Conservation (phyloP, 2,797 vertebrate genomes). For the Centroberyx gerrardi region DNA sequence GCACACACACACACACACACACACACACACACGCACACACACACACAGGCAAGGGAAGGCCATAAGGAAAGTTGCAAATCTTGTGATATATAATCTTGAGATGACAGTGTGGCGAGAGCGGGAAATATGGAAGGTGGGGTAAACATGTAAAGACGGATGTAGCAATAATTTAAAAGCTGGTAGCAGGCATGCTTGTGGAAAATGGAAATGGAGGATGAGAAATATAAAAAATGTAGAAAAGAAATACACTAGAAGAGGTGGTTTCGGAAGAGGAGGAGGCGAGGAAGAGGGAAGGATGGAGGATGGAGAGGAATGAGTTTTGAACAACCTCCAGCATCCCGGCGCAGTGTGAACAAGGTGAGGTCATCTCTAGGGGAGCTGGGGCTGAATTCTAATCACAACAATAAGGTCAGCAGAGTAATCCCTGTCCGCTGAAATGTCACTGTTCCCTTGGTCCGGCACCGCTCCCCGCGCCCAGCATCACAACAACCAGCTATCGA, state of each 20-base stretch:
- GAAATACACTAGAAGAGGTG: constrained; percentile 11
- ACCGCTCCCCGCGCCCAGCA: constrained; percentile 63
- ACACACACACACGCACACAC: constrained; percentile 4
- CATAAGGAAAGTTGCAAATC: constrained; percentile 24
- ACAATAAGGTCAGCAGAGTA: constrained; percentile 83
- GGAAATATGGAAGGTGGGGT: constrained; percentile 12
- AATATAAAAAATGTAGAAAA: neutral
- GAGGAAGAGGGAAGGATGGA: neutral
- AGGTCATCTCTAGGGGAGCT: constrained; percentile 66
- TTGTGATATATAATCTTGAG: constrained; percentile 35
- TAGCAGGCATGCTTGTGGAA: constrained; percentile 2
- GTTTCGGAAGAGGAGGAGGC: constrained; percentile 17
- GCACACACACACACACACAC: constrained; percentile 11
- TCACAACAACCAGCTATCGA: constrained; percentile 77
- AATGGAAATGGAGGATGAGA: constrained; percentile 1
- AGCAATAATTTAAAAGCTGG: constrained; percentile 25
- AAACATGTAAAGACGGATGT: constrained; percentile 38
- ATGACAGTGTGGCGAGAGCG: constrained; percentile 25
- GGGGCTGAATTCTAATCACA: constrained; percentile 81
- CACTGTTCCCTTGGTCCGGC: constrained; percentile 69
- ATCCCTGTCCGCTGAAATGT: constrained; percentile 80
- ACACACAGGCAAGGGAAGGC: constrained; percentile 12
- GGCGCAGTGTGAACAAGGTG: constrained; percentile 66
- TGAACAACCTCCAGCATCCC: constrained; percentile 61
- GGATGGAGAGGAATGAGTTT: constrained; percentile 31